Base-by-base conservation (phyloP, 2,888 invertebrate genomes). In the Chrysomela aeneicollis region DNA sequence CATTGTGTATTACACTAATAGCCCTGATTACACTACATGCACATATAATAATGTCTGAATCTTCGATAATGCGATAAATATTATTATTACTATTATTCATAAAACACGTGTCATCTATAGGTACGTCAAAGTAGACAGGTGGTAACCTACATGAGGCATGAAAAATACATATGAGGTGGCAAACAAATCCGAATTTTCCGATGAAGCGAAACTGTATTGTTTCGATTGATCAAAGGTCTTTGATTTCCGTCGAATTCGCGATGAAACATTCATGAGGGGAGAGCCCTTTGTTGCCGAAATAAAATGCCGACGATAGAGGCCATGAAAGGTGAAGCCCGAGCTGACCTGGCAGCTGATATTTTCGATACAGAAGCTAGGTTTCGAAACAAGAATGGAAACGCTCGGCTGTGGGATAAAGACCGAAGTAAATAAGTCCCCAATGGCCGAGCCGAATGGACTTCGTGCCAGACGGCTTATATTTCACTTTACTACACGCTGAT, bases 401-500 rank as follows among this genome's bases (percentile, higher is more conserved):
- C n/a, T n/a, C n/a, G 60, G 68, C 63, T 61, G 54, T 54, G 57
- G 61, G 66, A 68, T 67, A 66, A 67, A 62, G 70, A 63, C 55
- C 66, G 5, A 52, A 67, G 67, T 71, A 71, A 71, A 71, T 71
- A 71, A 69, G 59, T 71, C 67, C 69, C 71, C 59, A 67, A 71
- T 67, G 71, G 64, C 67, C 68, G 46, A 58, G 51, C 35, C 55
- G 62, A 68, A 70, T 64, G 64, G 57, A 59, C 37, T 52, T 60
- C 59, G 57, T 65, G 68, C 61, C 47, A 30, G 47, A 17, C 22
- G 46, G 10, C 12, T 42, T 46, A 26, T 46, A 60, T 57, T 37
- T 47, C 46, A 17, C 12, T 30, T 19, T 46, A 57, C 19, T 10
- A 5, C 26, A n/a, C 22, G 26, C n/a, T n/a, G 15, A 37, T 46